These are phyloP conservation scores for Acromyrmex echinatior DNA, from an alignment of 1,140 invertebrate genomes.

Conservation along the genomic window DNA sequence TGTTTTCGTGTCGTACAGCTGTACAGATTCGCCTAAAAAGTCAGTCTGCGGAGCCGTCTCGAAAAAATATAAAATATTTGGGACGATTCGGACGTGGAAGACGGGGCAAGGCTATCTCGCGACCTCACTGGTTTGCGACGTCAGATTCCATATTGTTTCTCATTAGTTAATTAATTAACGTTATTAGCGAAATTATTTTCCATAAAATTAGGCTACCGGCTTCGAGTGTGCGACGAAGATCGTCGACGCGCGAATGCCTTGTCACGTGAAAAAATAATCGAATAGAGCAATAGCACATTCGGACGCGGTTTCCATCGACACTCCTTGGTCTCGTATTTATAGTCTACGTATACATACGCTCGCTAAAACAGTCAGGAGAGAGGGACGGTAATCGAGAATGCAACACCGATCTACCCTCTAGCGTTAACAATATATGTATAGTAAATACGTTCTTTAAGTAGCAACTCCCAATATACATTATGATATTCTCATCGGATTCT, in stretches of 20 bases:
- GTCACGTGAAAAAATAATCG: conserved; percentile 48
- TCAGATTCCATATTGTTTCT: conserved; percentile 36
- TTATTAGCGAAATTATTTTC: conserved; percentile 58
- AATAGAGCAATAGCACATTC: conserved; percentile 51
- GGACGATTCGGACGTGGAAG: conserved; percentile 58
- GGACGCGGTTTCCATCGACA: conserved; percentile 57
- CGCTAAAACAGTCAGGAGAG: conserved; percentile 58
- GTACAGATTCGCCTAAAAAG: conserved; percentile 20
- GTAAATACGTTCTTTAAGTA: conserved; percentile 64
- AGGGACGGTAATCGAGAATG: conserved; percentile 65
- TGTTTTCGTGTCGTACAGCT: neutral
- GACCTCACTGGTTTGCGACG: conserved; percentile 42
- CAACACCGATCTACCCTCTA: conserved; percentile 67
- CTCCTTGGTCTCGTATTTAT: conserved; percentile 72
- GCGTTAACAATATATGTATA: conserved; percentile 67
- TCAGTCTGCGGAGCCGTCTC: conserved; percentile 29
- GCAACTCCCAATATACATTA: conserved; percentile 53
- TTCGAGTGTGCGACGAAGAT: conserved; percentile 35
- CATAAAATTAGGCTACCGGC: conserved; percentile 68
- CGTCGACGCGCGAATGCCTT: conserved; percentile 27
- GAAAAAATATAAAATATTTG: conserved; percentile 45
- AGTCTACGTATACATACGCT: conserved; percentile 62
- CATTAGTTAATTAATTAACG: conserved; percentile 51
- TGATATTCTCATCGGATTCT: conserved; percentile 22
- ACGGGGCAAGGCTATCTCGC: conserved; percentile 61